phyloP scores from a whole-genome alignment of 1,140 invertebrate species.

The Drosophila elegans region DNA sequence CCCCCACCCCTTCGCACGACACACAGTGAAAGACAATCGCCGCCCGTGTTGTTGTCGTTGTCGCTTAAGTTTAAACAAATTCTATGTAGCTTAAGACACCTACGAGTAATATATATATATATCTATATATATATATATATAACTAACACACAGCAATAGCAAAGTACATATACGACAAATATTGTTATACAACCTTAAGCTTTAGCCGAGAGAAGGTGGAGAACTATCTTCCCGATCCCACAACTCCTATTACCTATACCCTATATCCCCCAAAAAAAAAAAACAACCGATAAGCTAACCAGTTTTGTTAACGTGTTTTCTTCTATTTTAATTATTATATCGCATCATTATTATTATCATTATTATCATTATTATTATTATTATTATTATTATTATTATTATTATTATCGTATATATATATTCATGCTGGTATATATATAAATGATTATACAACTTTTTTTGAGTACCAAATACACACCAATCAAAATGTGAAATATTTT shows the following conservation, averaged over 20 bases:
- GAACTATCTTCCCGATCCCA: constrained; percentile 3
- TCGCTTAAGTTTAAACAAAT: constrained; percentile 45
- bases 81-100: constrained; percentile 30
- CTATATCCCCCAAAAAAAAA: background rate
- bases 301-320: constrained; percentile 75
- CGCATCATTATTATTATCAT: constrained; percentile 58
- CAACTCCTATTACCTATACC: constrained; percentile 2
- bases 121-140: constrained; percentile 9
- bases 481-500: constrained; percentile 70
- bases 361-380: constrained; percentile 24
- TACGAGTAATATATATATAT: constrained; percentile 16
- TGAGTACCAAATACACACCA: constrained; percentile 77
- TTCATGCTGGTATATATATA: constrained; percentile 42
- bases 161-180: constrained; percentile 40
- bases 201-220: constrained; percentile 27
- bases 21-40: constrained; percentile 50
- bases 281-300: constrained; percentile 41
- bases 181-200: constrained; percentile 57
- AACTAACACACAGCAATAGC: constrained; percentile 42
- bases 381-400: constrained; percentile 50
- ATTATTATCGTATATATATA: constrained; percentile 24
- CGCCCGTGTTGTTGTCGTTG: constrained; percentile 49
- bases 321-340: constrained; percentile 51
- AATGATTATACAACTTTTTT: constrained; percentile 69
- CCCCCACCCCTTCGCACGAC: constrained; percentile 24